phyloP scores from a whole-genome alignment of 2,888 invertebrate genomes.

The Chymomyza procnemis region DNA sequence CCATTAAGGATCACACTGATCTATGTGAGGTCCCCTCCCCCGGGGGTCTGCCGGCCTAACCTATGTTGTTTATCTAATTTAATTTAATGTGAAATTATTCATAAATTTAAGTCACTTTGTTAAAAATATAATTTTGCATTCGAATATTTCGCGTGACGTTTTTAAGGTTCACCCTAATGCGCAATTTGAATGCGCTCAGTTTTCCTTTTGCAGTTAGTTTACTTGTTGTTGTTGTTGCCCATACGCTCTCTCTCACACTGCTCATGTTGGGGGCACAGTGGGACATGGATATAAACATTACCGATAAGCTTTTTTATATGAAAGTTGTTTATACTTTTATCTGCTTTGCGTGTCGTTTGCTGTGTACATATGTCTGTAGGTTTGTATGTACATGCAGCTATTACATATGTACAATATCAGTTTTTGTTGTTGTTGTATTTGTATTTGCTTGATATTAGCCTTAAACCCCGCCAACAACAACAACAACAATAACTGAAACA shows the following conservation, averaged over 20 bases:
- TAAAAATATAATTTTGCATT: too few relatives aligned
- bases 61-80: too few relatives aligned
- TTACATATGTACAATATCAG: background rate
- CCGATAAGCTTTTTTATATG: background rate
- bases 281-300: background rate
- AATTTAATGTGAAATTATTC: too few relatives aligned
- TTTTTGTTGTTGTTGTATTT: background rate
- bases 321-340: background rate
- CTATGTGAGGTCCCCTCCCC: too few relatives aligned
- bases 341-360: background rate
- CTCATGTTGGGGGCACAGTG: too few relatives aligned
- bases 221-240: too few relatives aligned
- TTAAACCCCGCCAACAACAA: constrained; percentile 76
- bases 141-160: background rate
- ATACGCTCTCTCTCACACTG: background rate
- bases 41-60: too few relatives aligned
- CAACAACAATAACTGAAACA: constrained; percentile 76
- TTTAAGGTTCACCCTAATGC: background rate
- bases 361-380: background rate
- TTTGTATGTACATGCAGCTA: background rate
- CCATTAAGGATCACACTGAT: too few relatives aligned
- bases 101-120: too few relatives aligned
- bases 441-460: background rate
- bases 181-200: background rate
- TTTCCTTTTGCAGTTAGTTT: background rate